Conservation (phyloP, 2,113 vertebrate genomes). For the Perca schrenkii region DNA sequence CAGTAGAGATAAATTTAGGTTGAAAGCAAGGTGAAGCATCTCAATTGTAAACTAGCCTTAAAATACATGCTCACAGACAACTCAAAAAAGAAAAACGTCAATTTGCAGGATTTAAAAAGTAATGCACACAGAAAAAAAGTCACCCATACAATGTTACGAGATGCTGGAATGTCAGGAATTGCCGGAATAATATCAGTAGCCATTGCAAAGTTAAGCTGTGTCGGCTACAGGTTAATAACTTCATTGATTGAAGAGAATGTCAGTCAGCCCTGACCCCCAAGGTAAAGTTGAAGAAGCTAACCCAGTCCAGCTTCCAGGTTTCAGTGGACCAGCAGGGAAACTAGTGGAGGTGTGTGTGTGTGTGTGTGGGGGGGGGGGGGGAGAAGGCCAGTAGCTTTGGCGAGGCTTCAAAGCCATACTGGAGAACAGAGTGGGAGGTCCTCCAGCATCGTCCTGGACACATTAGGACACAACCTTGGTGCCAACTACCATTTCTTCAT, state of each 20-base stretch:
- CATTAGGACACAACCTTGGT: slow-evolving; percentile 85
- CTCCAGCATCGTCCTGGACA: slow-evolving; percentile 76
- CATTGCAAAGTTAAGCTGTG: slow-evolving; percentile 10
- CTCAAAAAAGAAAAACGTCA: not conserved
- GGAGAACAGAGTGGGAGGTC: slow-evolving; percentile 80
- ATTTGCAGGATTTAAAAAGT: slow-evolving; percentile 5
- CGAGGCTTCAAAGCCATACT: slow-evolving; percentile 88
- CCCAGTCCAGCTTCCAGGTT: slow-evolving; percentile 73
- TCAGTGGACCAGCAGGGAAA: slow-evolving; percentile 68
- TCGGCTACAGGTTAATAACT: slow-evolving; percentile 32
- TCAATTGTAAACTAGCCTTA: not conserved
- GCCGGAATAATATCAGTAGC: slow-evolving; percentile 27
- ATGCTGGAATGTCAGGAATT: slow-evolving; percentile 27
- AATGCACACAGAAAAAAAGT: slow-evolving; percentile 15
- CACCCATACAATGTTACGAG: slow-evolving; percentile 28
- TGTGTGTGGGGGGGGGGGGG: slow-evolving; percentile 26
- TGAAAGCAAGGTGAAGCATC: not conserved
- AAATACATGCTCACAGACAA: slow-evolving; percentile 6
- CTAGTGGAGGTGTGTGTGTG: slow-evolving; percentile 80
- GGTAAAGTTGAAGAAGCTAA: slow-evolving; percentile 58
- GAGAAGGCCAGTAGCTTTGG: slow-evolving; percentile 92
- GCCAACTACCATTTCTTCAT: slow-evolving; percentile 90
- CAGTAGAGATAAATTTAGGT: not conserved
- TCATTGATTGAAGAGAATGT: slow-evolving; percentile 85
- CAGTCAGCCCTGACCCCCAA: slow-evolving; percentile 81